Evolutionary conservation across 2,888 invertebrate species (phyloP), one percentile per base, ranked within the genome.

Genomic region (Diadegma fenestrale): DNA sequence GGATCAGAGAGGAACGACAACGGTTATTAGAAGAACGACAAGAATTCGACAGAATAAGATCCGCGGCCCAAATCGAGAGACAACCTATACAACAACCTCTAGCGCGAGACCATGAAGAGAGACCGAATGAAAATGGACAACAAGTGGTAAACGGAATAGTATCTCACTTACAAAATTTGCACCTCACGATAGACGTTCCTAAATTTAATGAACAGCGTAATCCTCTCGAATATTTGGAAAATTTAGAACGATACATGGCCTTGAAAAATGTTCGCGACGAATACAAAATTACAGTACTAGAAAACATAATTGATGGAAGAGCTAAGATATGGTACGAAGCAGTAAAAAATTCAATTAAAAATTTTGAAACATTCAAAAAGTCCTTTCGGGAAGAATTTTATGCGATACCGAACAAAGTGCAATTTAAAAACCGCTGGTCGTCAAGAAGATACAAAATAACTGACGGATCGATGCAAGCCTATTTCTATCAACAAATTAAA

Each of bases 351-450:
- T 0, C 7, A 10, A 61, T 72, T 12, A 43, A n/a, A 2, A 30
- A n/a, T 41, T 83, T 73, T 17, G 48, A 83, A 75, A 37, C 41
- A 30, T 83, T 83, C 54, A 58, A 73, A 45, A 14, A 37, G 41
- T 19, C 41, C 41, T 85, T 85, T 51, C 14, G 30, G 10, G 41
- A 41, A 26, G 73, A 82, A 37, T 85, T 85, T 79, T 82, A 82
- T 71, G 73, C 85, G 12, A 68, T 85, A 7, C 68, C 45, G 3
- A 8, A 26, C 14, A 43, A 26, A 45, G 8, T 68, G 22, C 68
- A 26, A 26, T 68, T 68, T 5, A 45, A 68, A 26, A 68, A 68
- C 5, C 68, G 45, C 2, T 68, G 68, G 68, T 51, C 69, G 51
- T 0, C 12, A 22, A 48, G 6, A 75, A 81, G n/a, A 3, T 51